Evolutionary conservation across 2,888 invertebrate species (phyloP).

Genomic region (Arenicola marina): DNA sequence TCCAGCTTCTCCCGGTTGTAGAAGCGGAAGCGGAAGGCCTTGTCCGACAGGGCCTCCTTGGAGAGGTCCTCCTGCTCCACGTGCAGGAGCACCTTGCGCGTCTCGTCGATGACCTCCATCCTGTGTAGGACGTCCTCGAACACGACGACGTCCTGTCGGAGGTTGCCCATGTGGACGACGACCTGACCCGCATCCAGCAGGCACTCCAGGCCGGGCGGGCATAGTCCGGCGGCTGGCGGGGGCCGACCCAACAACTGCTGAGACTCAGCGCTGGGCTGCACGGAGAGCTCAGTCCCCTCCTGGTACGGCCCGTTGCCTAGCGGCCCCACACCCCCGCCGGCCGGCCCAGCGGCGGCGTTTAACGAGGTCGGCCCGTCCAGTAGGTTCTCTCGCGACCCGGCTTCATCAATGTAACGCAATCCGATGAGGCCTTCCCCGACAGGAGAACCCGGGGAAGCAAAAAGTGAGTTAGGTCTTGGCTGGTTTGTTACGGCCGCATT

Average conservation of each 20-base stretch:
- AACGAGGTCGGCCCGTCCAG: neutral
- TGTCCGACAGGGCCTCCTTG: conserved; percentile 9
- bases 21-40: conserved; percentile 23
- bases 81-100: conserved; percentile 29
- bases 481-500: too few relatives aligned
- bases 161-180: conserved; percentile 33
- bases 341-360: neutral
- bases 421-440: conserved; percentile 2
- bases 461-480: too few relatives aligned
- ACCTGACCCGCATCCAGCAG: conserved; percentile 32
- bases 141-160: conserved; percentile 25
- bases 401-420: neutral
- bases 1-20: conserved; percentile 32
- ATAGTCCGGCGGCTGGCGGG: conserved; percentile 3
- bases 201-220: conserved; percentile 31
- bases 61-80: conserved; percentile 22
- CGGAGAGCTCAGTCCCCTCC: neutral
- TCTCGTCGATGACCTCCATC: conserved; percentile 32
- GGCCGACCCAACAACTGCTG: neutral
- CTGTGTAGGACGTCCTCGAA: conserved; percentile 3
- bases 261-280: neutral
- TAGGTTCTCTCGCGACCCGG: neutral
- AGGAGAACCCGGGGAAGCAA: too few relatives aligned
- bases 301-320: neutral
- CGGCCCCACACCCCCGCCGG: neutral